phyloP scores from a whole-genome alignment of 2,113 vertebrate species.

The Hemicordylus capensis region DNA sequence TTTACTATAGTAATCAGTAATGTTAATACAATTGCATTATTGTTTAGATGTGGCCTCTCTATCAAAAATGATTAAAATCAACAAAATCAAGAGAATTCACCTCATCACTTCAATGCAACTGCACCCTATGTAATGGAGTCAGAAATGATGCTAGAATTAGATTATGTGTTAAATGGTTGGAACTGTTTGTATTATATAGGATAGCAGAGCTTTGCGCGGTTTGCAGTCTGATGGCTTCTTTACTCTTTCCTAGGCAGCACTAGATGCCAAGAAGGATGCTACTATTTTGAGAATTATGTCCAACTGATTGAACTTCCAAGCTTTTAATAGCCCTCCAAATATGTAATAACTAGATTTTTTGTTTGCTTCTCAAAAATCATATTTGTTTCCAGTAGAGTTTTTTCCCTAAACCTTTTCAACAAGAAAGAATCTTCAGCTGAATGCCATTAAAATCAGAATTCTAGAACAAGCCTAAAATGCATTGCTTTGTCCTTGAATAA shows the following conservation, averaged over 20 bases:
- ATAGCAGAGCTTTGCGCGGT: constrained; percentile 60
- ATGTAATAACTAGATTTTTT: constrained; percentile 38
- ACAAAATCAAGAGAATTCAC: not conserved
- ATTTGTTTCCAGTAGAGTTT: constrained; percentile 4
- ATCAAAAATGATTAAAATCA: not conserved
- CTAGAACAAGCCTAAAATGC: constrained; percentile 29
- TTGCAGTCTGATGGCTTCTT: constrained; percentile 56
- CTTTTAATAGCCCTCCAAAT: not conserved
- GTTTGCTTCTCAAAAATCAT: constrained; percentile 36
- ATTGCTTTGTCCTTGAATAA: constrained; percentile 52
- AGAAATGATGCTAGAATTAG: not conserved
- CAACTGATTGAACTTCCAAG: constrained; percentile 22
- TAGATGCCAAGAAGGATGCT: constrained; percentile 34
- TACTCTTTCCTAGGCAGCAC: constrained; percentile 38
- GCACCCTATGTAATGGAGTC: not conserved
- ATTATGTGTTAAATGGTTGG: constrained; percentile 24
- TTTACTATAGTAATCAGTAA: not conserved
- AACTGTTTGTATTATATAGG: not conserved
- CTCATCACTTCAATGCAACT: not conserved
- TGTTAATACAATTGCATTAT: not conserved
- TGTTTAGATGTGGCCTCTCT: constrained; percentile 17
- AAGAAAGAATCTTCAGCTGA: constrained; percentile 20
- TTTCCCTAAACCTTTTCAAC: not conserved
- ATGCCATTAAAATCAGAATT: constrained; percentile 46
- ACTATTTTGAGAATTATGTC: constrained; percentile 18